phyloP scores from a whole-genome alignment of 2,888 invertebrate species.

The Mythimna pallens region DNA sequence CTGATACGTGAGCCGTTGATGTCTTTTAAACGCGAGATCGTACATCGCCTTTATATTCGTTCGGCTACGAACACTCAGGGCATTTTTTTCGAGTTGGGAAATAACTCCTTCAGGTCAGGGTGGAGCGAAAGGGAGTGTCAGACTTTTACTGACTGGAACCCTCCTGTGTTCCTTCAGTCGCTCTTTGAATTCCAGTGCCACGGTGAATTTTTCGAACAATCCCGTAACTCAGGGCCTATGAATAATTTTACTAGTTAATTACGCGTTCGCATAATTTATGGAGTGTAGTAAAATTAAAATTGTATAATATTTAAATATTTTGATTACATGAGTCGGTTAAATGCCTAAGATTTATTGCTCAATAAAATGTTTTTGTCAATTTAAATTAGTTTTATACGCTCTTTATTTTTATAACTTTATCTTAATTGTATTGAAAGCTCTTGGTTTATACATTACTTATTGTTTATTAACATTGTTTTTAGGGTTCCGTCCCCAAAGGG shows the following conservation, averaged over 20 bases:
- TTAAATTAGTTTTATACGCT: constrained; percentile 48
- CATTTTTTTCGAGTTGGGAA: not conserved
- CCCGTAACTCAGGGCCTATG: constrained; percentile 44
- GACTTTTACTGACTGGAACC: too few relatives aligned
- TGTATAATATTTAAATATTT: constrained; percentile 55
- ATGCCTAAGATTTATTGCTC: constrained; percentile 55
- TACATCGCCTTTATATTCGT: constrained; percentile 41
- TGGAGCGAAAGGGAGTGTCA: too few relatives aligned
- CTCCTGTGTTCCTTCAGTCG: too few relatives aligned
- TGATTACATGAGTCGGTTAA: constrained; percentile 54
- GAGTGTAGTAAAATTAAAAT: constrained; percentile 54
- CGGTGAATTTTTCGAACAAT: too few relatives aligned
- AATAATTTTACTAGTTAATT: constrained; percentile 50
- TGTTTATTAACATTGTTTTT: constrained; percentile 5
- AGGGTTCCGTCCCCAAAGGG: too few relatives aligned
- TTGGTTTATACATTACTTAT: constrained; percentile 9
- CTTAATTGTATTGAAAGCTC: constrained; percentile 18
- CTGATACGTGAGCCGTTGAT: constrained; percentile 74
- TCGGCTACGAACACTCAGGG: constrained; percentile 49
- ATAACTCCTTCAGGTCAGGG: too few relatives aligned
- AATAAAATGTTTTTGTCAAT: constrained; percentile 54
- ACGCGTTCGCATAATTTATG: constrained; percentile 57
- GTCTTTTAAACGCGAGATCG: constrained; percentile 73
- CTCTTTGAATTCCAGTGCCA: too few relatives aligned
- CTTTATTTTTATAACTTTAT: constrained; percentile 32